These are phyloP conservation scores for Phaethon lepturus DNA, from an alignment of 2,113 vertebrate genomes.

Conservation along the genomic window DNA sequence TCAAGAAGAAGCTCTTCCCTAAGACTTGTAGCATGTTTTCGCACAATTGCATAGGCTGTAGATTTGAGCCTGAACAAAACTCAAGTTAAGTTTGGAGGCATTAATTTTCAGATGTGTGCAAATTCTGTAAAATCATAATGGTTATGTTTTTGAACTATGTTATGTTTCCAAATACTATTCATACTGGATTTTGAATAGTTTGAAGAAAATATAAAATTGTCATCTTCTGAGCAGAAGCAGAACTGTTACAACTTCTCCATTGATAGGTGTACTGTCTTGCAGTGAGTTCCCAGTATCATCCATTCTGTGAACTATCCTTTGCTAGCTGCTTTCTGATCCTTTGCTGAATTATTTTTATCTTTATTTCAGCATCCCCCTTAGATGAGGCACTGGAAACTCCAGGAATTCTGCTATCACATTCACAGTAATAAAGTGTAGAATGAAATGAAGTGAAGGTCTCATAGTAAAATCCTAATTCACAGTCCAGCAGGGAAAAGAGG, in stretches of 20 bases:
- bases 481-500: background rate
- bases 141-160: background rate
- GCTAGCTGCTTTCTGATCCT: background rate
- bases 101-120: background rate
- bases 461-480: background rate
- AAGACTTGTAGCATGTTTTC: background rate
- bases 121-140: background rate
- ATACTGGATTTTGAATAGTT: background rate
- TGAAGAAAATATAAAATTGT: background rate
- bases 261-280: background rate
- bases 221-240: background rate
- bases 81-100: background rate
- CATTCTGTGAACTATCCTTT: background rate
- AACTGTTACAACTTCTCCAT: background rate
- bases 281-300: background rate
- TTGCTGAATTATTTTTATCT: background rate
- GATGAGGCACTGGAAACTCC: background rate
- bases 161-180: accelerated
- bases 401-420: background rate
- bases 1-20: background rate
- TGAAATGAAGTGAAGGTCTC: background rate
- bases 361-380: background rate
- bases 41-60: background rate
- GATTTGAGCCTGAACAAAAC: background rate
- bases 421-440: background rate